These are phyloP conservation scores for Corythaeola cristata DNA, from an alignment of 2,113 vertebrate species.

Conservation along the genomic window DNA sequence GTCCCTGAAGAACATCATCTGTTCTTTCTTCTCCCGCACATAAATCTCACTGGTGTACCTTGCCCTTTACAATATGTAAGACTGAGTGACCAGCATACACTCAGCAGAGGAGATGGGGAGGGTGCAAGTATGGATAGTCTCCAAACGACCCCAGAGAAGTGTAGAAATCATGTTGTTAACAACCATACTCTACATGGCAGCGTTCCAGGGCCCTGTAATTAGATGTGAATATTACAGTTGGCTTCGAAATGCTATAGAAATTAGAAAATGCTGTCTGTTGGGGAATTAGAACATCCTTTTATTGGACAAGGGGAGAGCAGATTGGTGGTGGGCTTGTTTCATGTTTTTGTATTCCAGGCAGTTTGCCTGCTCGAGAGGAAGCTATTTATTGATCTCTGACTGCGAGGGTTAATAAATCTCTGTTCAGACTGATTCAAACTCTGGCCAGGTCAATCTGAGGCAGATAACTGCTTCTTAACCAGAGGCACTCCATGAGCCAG, in stretches of 20 bases:
- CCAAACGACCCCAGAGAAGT: conserved; percentile 1
- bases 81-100: not conserved
- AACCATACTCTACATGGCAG: not conserved
- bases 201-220: not conserved
- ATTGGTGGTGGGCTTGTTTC: not conserved
- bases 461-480: conserved; percentile 17
- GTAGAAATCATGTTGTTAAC: not conserved
- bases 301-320: not conserved
- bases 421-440: conserved; percentile 18
- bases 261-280: not conserved
- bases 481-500: not conserved
- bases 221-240: conserved; percentile 13
- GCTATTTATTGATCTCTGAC: conserved; percentile 57
- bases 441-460: conserved; percentile 29
- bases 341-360: conserved; percentile 28
- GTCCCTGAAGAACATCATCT: not conserved
- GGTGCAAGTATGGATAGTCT: not conserved
- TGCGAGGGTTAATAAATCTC: conserved; percentile 44
- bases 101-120: not conserved
- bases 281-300: conserved; percentile 30
- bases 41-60: not conserved
- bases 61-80: not conserved
- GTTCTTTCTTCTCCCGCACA: not conserved
- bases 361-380: not conserved
- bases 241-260: not conserved